Conservation (phyloP, 2,797 vertebrate species). For the Orestias chungarensis region DNA sequence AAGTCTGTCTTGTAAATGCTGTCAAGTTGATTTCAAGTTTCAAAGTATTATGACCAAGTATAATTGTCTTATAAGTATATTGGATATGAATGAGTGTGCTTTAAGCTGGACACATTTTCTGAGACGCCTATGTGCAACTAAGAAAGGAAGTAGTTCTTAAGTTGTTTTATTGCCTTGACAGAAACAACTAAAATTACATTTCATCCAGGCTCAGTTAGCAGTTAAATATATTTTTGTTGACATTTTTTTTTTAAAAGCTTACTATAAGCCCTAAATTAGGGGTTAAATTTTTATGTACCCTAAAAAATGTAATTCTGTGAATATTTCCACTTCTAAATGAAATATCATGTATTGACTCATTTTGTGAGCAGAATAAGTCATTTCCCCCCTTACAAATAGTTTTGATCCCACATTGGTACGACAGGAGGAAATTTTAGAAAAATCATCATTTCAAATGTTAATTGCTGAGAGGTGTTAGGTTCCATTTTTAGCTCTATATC, state of each 20-base stretch:
- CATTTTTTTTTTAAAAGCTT: neutral
- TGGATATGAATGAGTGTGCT: neutral
- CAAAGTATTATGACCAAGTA: neutral
- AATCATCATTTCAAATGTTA: neutral
- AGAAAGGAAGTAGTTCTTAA: neutral
- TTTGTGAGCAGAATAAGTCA: neutral
- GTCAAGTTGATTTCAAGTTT: neutral
- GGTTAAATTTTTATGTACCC: neutral
- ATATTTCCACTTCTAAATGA: neutral
- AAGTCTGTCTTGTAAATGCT: no score
- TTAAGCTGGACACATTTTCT: neutral
- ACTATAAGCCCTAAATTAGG: neutral
- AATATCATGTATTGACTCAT: neutral
- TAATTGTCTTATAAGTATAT: neutral
- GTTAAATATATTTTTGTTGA: neutral
- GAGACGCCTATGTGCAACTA: neutral
- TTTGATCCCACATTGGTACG: constrained; percentile 21
- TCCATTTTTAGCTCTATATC: constrained; percentile 29
- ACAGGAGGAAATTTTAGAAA: constrained; percentile 8
- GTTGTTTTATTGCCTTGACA: neutral
- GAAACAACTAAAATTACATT: neutral
- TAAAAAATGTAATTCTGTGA: neutral
- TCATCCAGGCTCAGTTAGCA: neutral
- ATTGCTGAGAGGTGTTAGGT: constrained; percentile 2
- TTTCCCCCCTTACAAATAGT: neutral